Percentiles rank a stretch among this genome's conserved stretches.
Evolutionary conservation across 2,113 vertebrate genomes (phyloP).

Genomic region (Pelmatolapia mariae): DNA sequence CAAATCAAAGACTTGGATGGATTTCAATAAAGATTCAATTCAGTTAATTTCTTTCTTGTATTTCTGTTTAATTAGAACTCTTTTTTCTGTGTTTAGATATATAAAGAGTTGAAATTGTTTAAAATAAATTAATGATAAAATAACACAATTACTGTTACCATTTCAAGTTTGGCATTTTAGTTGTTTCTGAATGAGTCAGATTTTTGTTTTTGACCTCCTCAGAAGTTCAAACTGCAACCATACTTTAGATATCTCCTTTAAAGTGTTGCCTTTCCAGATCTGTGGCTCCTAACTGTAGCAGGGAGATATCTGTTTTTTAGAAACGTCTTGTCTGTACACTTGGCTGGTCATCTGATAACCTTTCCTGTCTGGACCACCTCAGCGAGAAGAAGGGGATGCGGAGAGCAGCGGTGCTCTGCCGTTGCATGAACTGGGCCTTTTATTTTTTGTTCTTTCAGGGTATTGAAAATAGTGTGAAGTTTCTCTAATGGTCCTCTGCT

Average conservation of each 20-base stretch:
- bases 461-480: not conserved
- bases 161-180: not conserved
- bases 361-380: not conserved
- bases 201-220: not conserved
- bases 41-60: not conserved
- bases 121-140: not conserved
- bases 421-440: not conserved
- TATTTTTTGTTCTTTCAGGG: not conserved
- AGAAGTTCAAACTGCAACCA: not conserved
- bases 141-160: not conserved
- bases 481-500: not conserved
- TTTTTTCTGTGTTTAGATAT: accelerated
- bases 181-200: not conserved
- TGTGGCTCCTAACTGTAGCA: not conserved
- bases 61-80: not conserved
- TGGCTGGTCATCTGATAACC: not conserved
- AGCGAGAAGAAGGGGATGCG: not conserved
- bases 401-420: not conserved
- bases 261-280: not conserved
- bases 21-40: not conserved
- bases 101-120: not conserved
- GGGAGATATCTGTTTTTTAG: not conserved
- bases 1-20: not conserved
- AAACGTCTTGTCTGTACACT: accelerated
- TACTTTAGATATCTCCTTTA: not conserved